A percentile compares a stretch with the other conserved stretches of the same genome.
Conservation (phyloP, 2,113 vertebrate genomes). For the Mirounga angustirostris region DNA sequence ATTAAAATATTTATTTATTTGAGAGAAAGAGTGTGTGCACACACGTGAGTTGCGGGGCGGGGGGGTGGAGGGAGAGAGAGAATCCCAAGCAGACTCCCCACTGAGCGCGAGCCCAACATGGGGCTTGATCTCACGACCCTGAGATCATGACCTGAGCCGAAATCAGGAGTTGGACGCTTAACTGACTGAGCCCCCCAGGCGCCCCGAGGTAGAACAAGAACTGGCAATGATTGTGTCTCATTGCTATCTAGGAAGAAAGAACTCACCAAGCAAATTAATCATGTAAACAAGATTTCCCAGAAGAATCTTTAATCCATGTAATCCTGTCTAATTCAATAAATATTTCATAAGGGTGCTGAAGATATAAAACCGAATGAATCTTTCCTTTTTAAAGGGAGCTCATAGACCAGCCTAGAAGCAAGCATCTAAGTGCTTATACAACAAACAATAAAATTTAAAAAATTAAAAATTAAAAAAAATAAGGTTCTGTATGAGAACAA, state of each 20-base stretch:
- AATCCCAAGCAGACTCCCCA: not conserved
- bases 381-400: not conserved
- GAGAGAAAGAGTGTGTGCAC: not conserved
- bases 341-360: not conserved
- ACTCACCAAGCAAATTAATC: conserved; percentile 35
- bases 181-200: not conserved
- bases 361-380: not conserved
- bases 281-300: conserved; percentile 30
- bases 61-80: not conserved
- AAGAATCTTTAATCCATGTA: not conserved
- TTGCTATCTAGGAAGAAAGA: conserved; percentile 28
- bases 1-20: not conserved
- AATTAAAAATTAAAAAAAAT: not conserved
- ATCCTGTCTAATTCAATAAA: conserved; percentile 41
- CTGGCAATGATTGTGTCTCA: conserved; percentile 24
- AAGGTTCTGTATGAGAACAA: not conserved
- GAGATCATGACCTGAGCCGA: not conserved
- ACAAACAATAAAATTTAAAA: not conserved
- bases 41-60: not conserved
- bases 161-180: not conserved
- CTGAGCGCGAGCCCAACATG: not conserved
- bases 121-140: not conserved
- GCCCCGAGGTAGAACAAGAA: not conserved
- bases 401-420: not conserved
- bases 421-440: not conserved